Base-by-base conservation (phyloP, 2,797 vertebrate genomes). In the Enteromius mattozi region DNA sequence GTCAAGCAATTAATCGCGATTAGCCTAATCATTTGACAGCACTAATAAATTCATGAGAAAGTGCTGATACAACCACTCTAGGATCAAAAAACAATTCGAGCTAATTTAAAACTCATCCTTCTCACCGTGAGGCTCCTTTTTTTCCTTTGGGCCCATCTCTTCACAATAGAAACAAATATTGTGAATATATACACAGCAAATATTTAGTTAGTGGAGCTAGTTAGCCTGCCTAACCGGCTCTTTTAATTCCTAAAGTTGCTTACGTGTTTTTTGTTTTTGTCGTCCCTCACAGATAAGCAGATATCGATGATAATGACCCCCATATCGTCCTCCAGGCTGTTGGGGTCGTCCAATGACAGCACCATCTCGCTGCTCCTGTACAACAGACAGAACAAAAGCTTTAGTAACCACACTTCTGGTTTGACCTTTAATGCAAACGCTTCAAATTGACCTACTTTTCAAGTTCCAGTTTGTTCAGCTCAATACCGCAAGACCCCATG, bases 311-410 rank as follows among this genome's bases (percentile, higher is more conserved):
- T 87, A 80, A 99, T 94, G 47, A 94, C 92, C 5, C 98, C 98
- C 98, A 99, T 99, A 88, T 99, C 96, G 1, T 97, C 95, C 91
- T 99, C 98, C 90, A 99, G 95, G 92, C 97, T 99, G 93, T 97
- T 98, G 16, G 97, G 96, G 90, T 99, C 97, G 74, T 96, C 94
- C 88, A 99, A 88, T 70, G 90, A 91, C 91, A 99, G 92, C 81
- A 94, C 88, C 90, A 93, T 93, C 88, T 97, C 96, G 2, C 88
- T 92, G 2, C 92, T 92, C 91, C 98, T 99, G 88, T 0, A 42
- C n/a, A 81, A 2, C 24, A 70, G n/a, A 75, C 35, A 40, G 7
- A 54, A 82, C 30, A 75, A 24, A 51, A 51, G 9, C 33, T 76
- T 10, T 13, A 71, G 74, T 47, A 68, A 56, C 16, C 27, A 78